Percentiles rank a stretch among this genome's conserved stretches.
Conservation (phyloP, 2,888 invertebrate species). For the Lasioglossum lativentre region DNA sequence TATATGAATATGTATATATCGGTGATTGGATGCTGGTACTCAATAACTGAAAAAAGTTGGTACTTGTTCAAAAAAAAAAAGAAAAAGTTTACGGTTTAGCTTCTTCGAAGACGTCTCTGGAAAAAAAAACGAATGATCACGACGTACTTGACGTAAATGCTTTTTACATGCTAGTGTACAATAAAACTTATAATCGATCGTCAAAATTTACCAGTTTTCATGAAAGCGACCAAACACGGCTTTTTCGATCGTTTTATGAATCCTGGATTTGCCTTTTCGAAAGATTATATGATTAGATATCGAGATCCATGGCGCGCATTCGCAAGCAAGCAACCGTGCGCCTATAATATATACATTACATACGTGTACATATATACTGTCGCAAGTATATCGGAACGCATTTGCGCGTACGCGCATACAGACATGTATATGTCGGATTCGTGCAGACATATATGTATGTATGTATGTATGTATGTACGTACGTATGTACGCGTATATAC, state of each 20-base stretch:
- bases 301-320: slow-evolving; percentile 67
- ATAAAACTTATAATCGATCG: slow-evolving; percentile 74
- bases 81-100: slow-evolving; percentile 71
- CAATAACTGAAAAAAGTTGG: slow-evolving; percentile 64
- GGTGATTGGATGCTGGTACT: slow-evolving; percentile 53
- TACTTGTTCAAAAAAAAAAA: slow-evolving; percentile 69
- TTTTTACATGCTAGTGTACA: slow-evolving; percentile 82
- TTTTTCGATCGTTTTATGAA: slow-evolving; percentile 66
- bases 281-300: slow-evolving; percentile 70
- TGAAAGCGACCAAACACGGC: slow-evolving; percentile 57
- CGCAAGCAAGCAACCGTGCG: background rate
- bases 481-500: background rate
- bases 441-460: background rate
- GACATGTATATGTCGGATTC: background rate
- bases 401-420: background rate
- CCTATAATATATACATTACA: background rate
- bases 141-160: slow-evolving; percentile 81
- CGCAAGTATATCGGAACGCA: background rate
- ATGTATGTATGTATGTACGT: background rate
- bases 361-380: background rate
- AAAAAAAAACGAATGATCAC: slow-evolving; percentile 70
- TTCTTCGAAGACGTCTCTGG: slow-evolving; percentile 68
- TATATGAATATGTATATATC: slow-evolving; percentile 33
- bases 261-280: slow-evolving; percentile 77
- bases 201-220: slow-evolving; percentile 69